These are phyloP conservation scores for Papilio dardanus DNA, from an alignment of 1,140 invertebrate genomes.

Conservation along the genomic window DNA sequence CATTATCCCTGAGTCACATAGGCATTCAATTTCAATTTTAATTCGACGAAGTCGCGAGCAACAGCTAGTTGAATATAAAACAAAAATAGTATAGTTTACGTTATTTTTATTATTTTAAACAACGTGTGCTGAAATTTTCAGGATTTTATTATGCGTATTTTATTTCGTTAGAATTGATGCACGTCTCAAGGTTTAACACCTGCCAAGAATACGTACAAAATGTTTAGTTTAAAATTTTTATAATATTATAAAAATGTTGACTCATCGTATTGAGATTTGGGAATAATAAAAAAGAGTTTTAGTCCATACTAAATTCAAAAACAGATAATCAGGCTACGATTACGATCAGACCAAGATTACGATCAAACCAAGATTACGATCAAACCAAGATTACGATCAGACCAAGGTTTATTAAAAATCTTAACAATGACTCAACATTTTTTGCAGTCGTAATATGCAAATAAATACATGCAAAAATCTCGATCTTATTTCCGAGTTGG, in stretches of 20 bases:
- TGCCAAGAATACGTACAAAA: constrained; percentile 8
- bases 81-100: constrained; percentile 21
- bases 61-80: not conserved
- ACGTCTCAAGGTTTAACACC: constrained; percentile 15
- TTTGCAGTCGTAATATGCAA: not conserved
- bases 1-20: too few relatives aligned
- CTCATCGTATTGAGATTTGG: not conserved
- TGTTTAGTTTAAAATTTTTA: constrained; percentile 11
- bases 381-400: not conserved
- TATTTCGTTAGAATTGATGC: constrained; percentile 25
- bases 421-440: not conserved
- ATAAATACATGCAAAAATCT: not conserved
- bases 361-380: too few relatives aligned
- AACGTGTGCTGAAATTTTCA: constrained; percentile 24
- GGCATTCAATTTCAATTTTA: too few relatives aligned
- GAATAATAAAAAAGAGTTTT: not conserved
- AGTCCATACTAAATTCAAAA: not conserved
- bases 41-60: too few relatives aligned
- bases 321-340: not conserved
- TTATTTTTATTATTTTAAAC: constrained; percentile 32
- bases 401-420: not conserved
- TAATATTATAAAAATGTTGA: constrained; percentile 19
- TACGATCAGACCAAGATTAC: not conserved
- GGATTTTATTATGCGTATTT: constrained; percentile 22
- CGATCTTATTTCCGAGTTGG: not conserved